Evolutionary conservation across 2,888 invertebrate species (phyloP), one percentile per base, ranked within the genome.

Genomic region (Quadriops clusia): DNA sequence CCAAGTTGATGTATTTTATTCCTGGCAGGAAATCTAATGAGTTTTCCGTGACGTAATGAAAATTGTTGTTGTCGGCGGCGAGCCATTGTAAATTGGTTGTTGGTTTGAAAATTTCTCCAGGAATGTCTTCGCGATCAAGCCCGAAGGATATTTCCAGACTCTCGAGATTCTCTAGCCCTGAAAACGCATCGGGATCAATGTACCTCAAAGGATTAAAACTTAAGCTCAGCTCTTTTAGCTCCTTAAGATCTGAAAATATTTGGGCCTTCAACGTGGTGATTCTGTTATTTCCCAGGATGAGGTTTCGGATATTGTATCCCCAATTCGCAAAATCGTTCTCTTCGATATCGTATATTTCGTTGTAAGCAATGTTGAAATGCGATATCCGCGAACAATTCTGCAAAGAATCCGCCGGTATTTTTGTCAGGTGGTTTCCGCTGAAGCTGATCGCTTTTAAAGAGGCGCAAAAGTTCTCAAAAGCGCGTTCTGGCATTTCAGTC

Each of bases 331-430:
- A 85, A 54, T 86, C 82, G 40, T 77, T 76, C 36, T 78, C 74
- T 43, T 73, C 71, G 45, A 86, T 73, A 53, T 81, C 77, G 41
- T 74, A 68, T 50, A 90, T 85, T 54, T 77, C 77, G 58, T 90
- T 89, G 61, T 87, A 89, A 37, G 85, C 89, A 50, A 89, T 72
- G 61, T 89, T 89, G 43, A 89, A 71, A 61, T 89, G 86, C n/a
- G 83, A 70, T 32, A 89, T 66, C 49, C 77, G 74, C 30, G 76
- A 73, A 50, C 85, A 82, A 47, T 74, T 73, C 45, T 69, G 68
- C 36, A 89, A 64, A 3, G 79, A 71, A 17, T 69, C 64, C 1
- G 72, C 65, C 6, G 89, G 87, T 38, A 87, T 72, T 42, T 69
- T 64, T 40, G 71, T 72, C 52, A 90, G 69, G 54, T 76, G 76